Evolutionary conservation across 35 echinoderm and acorn worm species (phyloP), one percentile per base, ranked within the genome.

Genomic region (Apostichopus parvimensis): DNA sequence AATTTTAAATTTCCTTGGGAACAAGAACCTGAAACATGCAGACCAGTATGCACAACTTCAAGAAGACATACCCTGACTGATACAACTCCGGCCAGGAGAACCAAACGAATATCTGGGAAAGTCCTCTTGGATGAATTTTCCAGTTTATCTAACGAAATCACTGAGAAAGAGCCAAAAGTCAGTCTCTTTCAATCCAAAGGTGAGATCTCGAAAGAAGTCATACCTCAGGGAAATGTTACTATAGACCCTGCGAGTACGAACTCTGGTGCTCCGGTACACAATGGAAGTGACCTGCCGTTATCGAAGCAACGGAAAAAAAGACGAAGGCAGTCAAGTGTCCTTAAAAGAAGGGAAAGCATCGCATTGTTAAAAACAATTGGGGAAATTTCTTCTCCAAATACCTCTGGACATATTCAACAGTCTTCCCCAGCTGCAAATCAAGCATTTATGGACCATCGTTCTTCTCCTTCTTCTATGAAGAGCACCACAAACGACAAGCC

Each of bases 1-100:
- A 88, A 88, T 66, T 88, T 88, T 20, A 68, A 88, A 73, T 88
- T 88, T 52, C 86, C 86, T 34, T 88, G 86, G 86, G 86, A 88
- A 57, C 15, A 22, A 55, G 86, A 68, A 45, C n/a, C 57, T 8
- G 71, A 18, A 6, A 18, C 21, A 20, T 7, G 20, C 20, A 84
- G 15, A 58, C 17, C 28, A 18, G 24, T 24, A 9, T 45, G 12
- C 25, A 73, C 4, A 54, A 21, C 18, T 6, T 72, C 86, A 8
- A 52, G 64, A 53, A 3, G 8, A 8, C 22, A 66, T n/a, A 66
- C 18, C 28, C 62, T 88, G 4, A 88, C 61, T 73, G 86, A 88
- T 6, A 88, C 86, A 17, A 88, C 86, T 9, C 86, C 86, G 24
- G 86, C 86, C 45, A 68, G 86, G 45, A 68, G 13, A 17, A 24